phyloP scores from a whole-genome alignment of 1,140 invertebrate species.

The Goniozus legneri region DNA sequence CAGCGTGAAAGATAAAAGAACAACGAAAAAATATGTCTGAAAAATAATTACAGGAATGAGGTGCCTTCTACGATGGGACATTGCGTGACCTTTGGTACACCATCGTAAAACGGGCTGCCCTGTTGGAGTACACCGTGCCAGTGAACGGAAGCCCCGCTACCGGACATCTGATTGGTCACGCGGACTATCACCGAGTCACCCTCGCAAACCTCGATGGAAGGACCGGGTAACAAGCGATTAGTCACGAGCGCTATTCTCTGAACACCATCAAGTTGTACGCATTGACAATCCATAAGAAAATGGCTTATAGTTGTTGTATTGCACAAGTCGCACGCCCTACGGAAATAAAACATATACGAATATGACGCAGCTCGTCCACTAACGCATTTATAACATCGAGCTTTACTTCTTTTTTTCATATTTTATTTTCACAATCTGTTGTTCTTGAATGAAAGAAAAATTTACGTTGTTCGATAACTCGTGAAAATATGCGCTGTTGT shows the following conservation, averaged over 20 bases:
- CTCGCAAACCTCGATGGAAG: slow-evolving; percentile 77
- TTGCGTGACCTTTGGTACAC: slow-evolving; percentile 84
- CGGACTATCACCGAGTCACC: slow-evolving; percentile 76
- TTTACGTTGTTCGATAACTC: too few species aligned
- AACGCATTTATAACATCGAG: too few species aligned
- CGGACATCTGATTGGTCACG: slow-evolving; percentile 73
- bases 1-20: too few species aligned
- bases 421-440: too few species aligned
- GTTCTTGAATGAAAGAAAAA: too few species aligned
- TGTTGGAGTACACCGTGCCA: slow-evolving; percentile 82
- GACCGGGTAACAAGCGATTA: slow-evolving; percentile 87
- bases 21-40: too few species aligned
- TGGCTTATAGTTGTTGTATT: slow-evolving; percentile 84
- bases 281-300: slow-evolving; percentile 80
- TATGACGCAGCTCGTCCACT: too few species aligned
- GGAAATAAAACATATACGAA: too few species aligned
- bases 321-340: slow-evolving; percentile 82
- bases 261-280: slow-evolving; percentile 81
- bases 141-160: slow-evolving; percentile 78
- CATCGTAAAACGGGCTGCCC: slow-evolving; percentile 82
- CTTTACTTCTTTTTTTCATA: too few species aligned
- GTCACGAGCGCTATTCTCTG: slow-evolving; percentile 77
- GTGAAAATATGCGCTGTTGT: too few species aligned
- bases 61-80: slow-evolving; percentile 79
- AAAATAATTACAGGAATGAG: slow-evolving; percentile 69